phyloP scores from a whole-genome alignment of 2,797 vertebrate genomes.

The Siniperca scherzeri region DNA sequence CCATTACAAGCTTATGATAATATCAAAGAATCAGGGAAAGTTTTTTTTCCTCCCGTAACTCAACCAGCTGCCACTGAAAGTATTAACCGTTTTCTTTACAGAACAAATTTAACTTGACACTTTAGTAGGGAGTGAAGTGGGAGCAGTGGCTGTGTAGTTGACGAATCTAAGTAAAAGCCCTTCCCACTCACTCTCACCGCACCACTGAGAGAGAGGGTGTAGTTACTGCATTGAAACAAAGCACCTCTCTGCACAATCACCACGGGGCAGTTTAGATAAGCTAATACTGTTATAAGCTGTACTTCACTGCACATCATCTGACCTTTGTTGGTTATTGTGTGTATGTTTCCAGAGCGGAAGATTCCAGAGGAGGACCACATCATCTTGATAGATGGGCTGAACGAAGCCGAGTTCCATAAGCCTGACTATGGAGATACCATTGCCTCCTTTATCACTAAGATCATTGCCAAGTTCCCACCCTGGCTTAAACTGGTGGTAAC shows the following conservation, averaged over 20 bases:
- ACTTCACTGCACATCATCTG: neutral
- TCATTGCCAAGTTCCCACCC: slow-evolving; percentile 92
- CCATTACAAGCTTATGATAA: neutral
- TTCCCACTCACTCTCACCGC: slow-evolving; percentile 10
- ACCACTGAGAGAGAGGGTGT: slow-evolving; percentile 24
- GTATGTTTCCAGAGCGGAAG: slow-evolving; percentile 88
- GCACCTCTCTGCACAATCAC: neutral
- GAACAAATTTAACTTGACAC: slow-evolving; percentile 41
- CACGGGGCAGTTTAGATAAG: slow-evolving; percentile 10
- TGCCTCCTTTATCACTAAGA: slow-evolving; percentile 95
- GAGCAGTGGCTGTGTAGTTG: slow-evolving; percentile 17
- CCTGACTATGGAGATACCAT: slow-evolving; percentile 99
- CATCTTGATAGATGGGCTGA: slow-evolving; percentile 96
- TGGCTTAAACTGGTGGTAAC: slow-evolving; percentile 98
- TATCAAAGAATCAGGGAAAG: neutral
- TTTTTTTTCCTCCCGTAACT: slow-evolving; percentile 1
- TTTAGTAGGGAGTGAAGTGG: slow-evolving; percentile 14
- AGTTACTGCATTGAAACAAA: slow-evolving; percentile 32
- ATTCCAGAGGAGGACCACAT: slow-evolving; percentile 96
- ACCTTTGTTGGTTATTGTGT: slow-evolving; percentile 21
- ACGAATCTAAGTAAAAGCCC: slow-evolving; percentile 15
- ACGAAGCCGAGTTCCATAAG: slow-evolving; percentile 99
- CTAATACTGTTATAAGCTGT: neutral
- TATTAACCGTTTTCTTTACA: neutral
- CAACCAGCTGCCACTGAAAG: neutral